phyloP scores from a whole-genome alignment of 2,797 vertebrate species.

The Austrolebias charrua region DNA sequence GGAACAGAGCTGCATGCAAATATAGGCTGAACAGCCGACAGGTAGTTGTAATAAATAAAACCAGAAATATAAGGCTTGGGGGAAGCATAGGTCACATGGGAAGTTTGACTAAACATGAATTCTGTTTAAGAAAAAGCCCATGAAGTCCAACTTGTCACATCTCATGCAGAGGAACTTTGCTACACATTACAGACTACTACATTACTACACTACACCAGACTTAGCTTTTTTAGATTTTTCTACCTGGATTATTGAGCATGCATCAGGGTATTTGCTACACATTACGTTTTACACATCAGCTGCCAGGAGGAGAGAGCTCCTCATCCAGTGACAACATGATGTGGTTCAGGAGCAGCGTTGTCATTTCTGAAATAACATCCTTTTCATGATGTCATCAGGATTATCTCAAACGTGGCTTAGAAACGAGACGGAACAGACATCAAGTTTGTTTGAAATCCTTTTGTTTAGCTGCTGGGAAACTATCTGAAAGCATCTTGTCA shows the following conservation, averaged over 20 bases:
- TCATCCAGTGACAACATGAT: neutral
- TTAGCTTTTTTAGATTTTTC: too few species aligned
- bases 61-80: neutral
- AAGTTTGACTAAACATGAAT: neutral
- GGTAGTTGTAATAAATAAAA: slow-evolving; percentile 9
- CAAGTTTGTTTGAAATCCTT: too few species aligned
- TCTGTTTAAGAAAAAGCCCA: neutral
- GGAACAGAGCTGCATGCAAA: slow-evolving; percentile 30
- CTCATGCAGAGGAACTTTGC: neutral
- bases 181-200: neutral
- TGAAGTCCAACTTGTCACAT: neutral
- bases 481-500: too few species aligned
- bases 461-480: too few species aligned
- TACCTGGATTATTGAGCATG: too few species aligned
- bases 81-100: neutral
- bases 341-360: neutral
- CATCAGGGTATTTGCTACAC: neutral
- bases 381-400: slow-evolving; percentile 5
- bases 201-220: too few species aligned
- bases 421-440: neutral
- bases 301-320: neutral
- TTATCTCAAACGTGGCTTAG: neutral
- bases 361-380: neutral
- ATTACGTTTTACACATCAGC: slow-evolving; percentile 1
- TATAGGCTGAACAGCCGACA: neutral